Evolutionary conservation across 2,113 vertebrate genomes (phyloP), one percentile per base, ranked within the genome.

Genomic region (Scophthalmus maximus): DNA sequence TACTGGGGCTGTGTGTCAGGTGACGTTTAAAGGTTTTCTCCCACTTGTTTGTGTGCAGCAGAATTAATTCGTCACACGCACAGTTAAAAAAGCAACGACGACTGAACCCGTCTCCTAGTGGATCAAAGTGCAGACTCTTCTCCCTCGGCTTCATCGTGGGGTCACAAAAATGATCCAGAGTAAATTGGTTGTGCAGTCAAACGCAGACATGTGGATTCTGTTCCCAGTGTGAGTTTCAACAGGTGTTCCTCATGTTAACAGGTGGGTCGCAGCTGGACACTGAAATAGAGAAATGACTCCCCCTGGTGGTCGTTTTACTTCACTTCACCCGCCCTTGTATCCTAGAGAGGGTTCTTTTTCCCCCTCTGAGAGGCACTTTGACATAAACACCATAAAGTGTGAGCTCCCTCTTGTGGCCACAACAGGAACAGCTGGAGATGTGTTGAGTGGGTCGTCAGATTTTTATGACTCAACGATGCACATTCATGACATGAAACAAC

Each of bases 211-310:
- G 36, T 40, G 3, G 12, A 36, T n/a, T 44, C 12, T 15, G 0
- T 25, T 40, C 11, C 15, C 10, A 9, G 3, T 23, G n/a, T 22
- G n/a, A 17, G 27, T 40, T 10, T 63, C 59, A 84, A 82, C 83
- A 88, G 68, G 79, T 82, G 25, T n/a, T n/a, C n/a, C 20, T 15
- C 14, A 14, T 23, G 27, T 66, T 60, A 84, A 84, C 81, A 83
- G 82, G 82, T 85, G 47, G 69, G 8, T n/a, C 25, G 20, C 18
- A 53, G 18, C n/a, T 65, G 0, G 0, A 17, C 42, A 22, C 23
- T 3, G 8, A 62, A 26, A 29, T 11, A 46, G 55, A 75, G 23
- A 50, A 67, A 79, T 46, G 25, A 25, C 74, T 59, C 85, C 67
- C 73, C 64, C 88, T 79, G 68, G 86, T 80, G 89, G 34, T 6